phyloP scores from a whole-genome alignment of 2,113 vertebrate genomes.

The Poeciliopsis retropinna region DNA sequence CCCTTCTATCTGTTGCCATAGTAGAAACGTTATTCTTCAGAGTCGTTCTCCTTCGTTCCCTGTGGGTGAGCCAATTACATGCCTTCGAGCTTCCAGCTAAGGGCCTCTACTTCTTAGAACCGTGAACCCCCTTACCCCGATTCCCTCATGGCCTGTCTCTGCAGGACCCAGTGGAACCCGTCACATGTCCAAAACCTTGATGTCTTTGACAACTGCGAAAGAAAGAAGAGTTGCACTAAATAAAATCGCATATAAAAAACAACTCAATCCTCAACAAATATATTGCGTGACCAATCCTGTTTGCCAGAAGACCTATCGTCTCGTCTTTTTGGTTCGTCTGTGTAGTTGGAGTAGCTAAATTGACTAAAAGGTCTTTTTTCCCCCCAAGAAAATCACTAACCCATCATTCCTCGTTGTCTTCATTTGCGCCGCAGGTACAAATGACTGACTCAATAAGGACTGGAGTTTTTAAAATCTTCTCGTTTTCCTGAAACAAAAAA shows the following conservation, averaged over 20 bases:
- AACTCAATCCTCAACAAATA: neutral
- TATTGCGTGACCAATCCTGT: conserved; percentile 1
- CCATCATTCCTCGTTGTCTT: too few relatives aligned
- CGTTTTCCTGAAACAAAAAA: too few relatives aligned
- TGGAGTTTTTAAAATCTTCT: too few relatives aligned
- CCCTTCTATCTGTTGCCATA: neutral
- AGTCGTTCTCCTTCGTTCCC: conserved; percentile 2
- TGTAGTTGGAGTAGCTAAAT: too few relatives aligned
- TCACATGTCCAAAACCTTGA: conserved; percentile 14
- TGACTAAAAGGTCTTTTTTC: too few relatives aligned
- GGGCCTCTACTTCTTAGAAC: conserved; percentile 18
- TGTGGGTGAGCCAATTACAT: conserved; percentile 56
- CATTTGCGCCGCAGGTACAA: too few relatives aligned
- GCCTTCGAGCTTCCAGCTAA: conserved; percentile 37
- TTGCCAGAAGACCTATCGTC: neutral
- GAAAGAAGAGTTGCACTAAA: conserved; percentile 16
- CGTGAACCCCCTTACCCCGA: neutral
- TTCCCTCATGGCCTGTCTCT: conserved; percentile 39
- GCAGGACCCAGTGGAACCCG: conserved; percentile 28
- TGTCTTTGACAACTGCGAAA: conserved; percentile 19
- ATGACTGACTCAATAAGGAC: too few relatives aligned
- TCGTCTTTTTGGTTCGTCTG: too few relatives aligned
- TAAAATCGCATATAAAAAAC: conserved; percentile 5
- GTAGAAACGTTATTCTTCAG: neutral
- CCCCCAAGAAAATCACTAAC: too few relatives aligned